These are phyloP conservation scores for Poicephalus gulielmi DNA, from an alignment of 2,113 vertebrate species.

Conservation along the genomic window DNA sequence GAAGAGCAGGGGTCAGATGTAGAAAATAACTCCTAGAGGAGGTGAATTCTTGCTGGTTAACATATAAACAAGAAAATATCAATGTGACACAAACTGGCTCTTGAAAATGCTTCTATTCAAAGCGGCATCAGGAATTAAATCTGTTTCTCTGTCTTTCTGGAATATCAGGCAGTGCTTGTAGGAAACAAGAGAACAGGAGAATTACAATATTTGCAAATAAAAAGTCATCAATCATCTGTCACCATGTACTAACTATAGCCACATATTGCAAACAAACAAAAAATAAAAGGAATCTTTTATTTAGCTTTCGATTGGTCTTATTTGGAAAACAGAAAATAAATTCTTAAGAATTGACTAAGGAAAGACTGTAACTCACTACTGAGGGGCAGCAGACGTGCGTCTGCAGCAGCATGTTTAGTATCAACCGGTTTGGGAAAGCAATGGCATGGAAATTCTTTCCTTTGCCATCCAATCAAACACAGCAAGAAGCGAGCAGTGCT, in stretches of 20 bases:
- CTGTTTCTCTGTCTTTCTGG: not conserved
- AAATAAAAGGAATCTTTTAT: not conserved
- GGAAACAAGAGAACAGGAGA: not conserved
- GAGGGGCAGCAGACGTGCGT: not conserved
- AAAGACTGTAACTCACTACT: not conserved
- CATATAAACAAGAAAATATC: not conserved
- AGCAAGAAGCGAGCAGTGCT: not conserved
- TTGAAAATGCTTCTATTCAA: not conserved
- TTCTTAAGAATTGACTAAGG: not conserved
- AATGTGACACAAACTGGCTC: not conserved
- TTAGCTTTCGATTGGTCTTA: not conserved
- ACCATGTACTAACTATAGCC: not conserved
- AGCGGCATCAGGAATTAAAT: not conserved
- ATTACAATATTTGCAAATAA: not conserved
- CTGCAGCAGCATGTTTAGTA: not conserved
- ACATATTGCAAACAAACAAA: not conserved
- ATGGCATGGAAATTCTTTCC: not conserved
- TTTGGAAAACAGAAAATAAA: not conserved
- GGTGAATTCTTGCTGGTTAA: not conserved
- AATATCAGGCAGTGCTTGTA: not conserved
- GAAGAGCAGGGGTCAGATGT: not conserved
- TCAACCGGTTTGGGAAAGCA: not conserved
- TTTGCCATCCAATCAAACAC: not conserved
- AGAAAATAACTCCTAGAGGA: not conserved
- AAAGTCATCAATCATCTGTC: not conserved